phyloP scores from a whole-genome alignment of 2,888 invertebrate species.

The Sminthurides aquaticus region DNA sequence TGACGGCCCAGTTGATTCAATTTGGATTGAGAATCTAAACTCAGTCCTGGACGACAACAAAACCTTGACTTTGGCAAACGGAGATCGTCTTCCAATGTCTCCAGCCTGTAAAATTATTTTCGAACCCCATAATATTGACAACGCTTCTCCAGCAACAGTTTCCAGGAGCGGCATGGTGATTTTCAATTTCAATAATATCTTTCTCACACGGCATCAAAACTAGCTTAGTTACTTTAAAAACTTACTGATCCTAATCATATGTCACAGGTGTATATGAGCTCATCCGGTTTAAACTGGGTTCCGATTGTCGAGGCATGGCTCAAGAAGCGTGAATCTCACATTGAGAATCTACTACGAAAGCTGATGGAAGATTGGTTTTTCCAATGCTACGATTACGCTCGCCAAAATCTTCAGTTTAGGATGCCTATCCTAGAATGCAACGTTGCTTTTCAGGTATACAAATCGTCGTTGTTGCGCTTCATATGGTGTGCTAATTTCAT shows the following conservation, averaged over 20 bases:
- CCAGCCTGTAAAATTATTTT: constrained; percentile 91
- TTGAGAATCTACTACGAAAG: constrained; percentile 59
- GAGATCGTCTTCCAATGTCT: constrained; percentile 89
- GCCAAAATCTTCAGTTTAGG: constrained; percentile 70
- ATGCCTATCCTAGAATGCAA: constrained; percentile 88
- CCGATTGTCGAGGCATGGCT: constrained; percentile 84
- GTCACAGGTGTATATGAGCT: constrained; percentile 82
- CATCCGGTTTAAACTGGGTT: constrained; percentile 86
- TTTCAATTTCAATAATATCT: not conserved
- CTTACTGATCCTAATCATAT: too few relatives aligned
- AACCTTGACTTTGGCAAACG: constrained; percentile 88
- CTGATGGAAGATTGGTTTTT: constrained; percentile 71
- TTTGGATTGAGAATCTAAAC: constrained; percentile 97
- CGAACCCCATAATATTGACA: constrained; percentile 95
- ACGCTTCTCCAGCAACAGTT: constrained; percentile 94
- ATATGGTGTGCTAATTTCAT: not conserved
- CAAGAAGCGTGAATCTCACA: constrained; percentile 54
- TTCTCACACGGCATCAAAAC: not conserved
- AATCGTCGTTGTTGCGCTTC: not conserved
- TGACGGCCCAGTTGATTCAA: constrained; percentile 60
- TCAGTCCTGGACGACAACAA: constrained; percentile 95
- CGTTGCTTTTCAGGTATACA: constrained; percentile 61
- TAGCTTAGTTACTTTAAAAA: too few relatives aligned
- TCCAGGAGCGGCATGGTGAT: constrained; percentile 81
- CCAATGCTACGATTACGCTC: constrained; percentile 69